Conservation (phyloP, 2,888 invertebrate species). For the Harmothoe impar region DNA sequence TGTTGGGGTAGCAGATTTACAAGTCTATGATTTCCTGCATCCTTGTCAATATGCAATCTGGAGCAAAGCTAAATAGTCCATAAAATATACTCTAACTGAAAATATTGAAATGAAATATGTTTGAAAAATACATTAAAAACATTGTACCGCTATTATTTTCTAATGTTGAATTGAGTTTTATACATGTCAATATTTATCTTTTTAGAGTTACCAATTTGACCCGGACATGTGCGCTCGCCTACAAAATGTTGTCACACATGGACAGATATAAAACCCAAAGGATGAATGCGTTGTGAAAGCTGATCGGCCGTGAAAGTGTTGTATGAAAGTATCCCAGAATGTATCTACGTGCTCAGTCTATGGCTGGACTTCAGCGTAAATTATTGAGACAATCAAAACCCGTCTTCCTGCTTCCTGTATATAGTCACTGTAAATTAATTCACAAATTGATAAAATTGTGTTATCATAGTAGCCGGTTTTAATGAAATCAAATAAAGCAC, state of each 20-base stretch:
- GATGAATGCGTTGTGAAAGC: background rate
- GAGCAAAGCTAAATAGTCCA: too few relatives aligned
- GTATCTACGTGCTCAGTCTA: background rate
- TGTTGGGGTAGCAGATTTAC: background rate
- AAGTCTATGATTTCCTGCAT: constrained; percentile 24
- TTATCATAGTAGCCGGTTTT: too few relatives aligned
- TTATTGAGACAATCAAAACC: constrained; percentile 7
- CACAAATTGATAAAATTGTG: too few relatives aligned
- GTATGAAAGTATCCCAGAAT: background rate
- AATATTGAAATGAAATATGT: too few relatives aligned
- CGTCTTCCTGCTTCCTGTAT: background rate
- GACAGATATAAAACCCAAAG: constrained; percentile 64
- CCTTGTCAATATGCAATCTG: too few relatives aligned
- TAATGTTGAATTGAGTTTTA: too few relatives aligned
- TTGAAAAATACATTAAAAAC: too few relatives aligned
- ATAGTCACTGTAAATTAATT: background rate
- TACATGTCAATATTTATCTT: constrained; percentile 55
- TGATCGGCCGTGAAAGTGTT: constrained; percentile 13
- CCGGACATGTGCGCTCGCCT: constrained; percentile 78
- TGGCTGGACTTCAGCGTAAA: background rate
- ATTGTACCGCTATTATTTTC: too few relatives aligned
- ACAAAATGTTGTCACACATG: constrained; percentile 66
- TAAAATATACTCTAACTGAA: too few relatives aligned
- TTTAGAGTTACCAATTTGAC: constrained; percentile 80
- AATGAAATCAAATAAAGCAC: too few relatives aligned